Percentiles rank a stretch among this genome's conserved stretches.
Evolutionary conservation across 1,140 invertebrate species (phyloP).

Genomic region (Panulirus ornatus): DNA sequence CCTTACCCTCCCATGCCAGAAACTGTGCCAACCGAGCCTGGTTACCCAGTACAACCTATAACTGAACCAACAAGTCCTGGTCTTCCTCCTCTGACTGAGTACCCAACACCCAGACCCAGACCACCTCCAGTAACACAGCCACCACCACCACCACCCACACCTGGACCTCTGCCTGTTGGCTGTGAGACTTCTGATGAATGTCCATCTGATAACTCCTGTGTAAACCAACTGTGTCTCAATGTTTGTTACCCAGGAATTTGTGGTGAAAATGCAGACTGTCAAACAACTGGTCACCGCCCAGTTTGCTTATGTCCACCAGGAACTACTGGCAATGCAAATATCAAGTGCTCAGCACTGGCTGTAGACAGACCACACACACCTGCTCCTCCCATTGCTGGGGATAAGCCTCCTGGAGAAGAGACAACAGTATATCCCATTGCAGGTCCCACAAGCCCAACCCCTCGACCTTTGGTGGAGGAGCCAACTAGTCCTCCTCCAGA

Average conservation of each 20-base stretch:
- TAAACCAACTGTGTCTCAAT: slow-evolving; percentile 76
- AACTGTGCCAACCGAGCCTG: slow-evolving; percentile 84
- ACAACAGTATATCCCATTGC: slow-evolving; percentile 13
- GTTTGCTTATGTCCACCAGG: slow-evolving; percentile 85
- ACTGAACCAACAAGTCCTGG: slow-evolving; percentile 82
- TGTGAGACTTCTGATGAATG: slow-evolving; percentile 76
- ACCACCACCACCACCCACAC: slow-evolving; percentile 88
- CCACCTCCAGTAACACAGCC: slow-evolving; percentile 87
- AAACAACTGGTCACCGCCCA: slow-evolving; percentile 76
- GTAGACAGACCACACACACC: slow-evolving; percentile 22
- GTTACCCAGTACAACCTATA: slow-evolving; percentile 87
- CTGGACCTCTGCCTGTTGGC: slow-evolving; percentile 83
- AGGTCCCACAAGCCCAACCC: slow-evolving; percentile 15
- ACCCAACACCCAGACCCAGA: slow-evolving; percentile 81
- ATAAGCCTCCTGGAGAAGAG: background rate
- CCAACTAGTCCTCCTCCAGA: background rate
- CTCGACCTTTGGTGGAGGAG: slow-evolving; percentile 36
- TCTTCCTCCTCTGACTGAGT: slow-evolving; percentile 84
- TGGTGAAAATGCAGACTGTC: slow-evolving; percentile 83
- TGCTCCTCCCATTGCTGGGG: slow-evolving; percentile 77
- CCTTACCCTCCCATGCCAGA: slow-evolving; percentile 77
- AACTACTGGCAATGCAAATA: slow-evolving; percentile 83
- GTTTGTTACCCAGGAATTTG: slow-evolving; percentile 84
- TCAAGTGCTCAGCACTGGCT: slow-evolving; percentile 81
- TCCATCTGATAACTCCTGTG: slow-evolving; percentile 76